Percentiles rank a stretch among this genome's conserved stretches.
These are phyloP conservation scores for Plemyria rubiginata DNA, from an alignment of 2,888 invertebrate genomes.

Conservation along the genomic window DNA sequence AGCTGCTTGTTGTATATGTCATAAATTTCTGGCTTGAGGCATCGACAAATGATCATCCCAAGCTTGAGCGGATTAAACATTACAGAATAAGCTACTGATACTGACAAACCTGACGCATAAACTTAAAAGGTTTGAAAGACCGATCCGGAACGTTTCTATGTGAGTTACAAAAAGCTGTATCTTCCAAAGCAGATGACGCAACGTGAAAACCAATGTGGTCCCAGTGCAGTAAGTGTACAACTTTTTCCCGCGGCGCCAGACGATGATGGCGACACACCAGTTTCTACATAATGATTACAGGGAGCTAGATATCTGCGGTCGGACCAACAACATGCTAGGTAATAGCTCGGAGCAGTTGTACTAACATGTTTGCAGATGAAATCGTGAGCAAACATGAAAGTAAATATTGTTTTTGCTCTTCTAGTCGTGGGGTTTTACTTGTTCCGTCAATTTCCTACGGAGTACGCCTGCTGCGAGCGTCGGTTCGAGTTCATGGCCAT, in stretches of 20 bases:
- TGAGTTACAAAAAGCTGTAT: constrained; percentile 57
- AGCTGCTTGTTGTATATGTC: no score
- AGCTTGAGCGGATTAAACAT: not conserved
- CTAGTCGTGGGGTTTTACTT: constrained; percentile 55
- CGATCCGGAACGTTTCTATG: constrained; percentile 55
- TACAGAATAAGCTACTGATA: constrained; percentile 40
- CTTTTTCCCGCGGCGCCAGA: constrained; percentile 73
- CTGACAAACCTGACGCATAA: constrained; percentile 34
- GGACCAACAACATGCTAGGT: constrained; percentile 42
- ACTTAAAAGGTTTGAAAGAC: constrained; percentile 50
- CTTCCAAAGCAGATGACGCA: constrained; percentile 58
- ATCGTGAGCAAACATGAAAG: constrained; percentile 44
- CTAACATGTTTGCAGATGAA: constrained; percentile 36
- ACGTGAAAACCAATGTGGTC: constrained; percentile 73
- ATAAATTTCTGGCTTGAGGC: not conserved
- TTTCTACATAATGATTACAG: constrained; percentile 70
- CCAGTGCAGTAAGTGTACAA: constrained; percentile 57
- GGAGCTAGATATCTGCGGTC: constrained; percentile 40
- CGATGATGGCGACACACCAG: constrained; percentile 52
- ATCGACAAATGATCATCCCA: no score
- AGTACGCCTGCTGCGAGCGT: constrained; percentile 53
- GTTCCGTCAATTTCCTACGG: constrained; percentile 56
- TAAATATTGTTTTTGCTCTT: constrained; percentile 46
- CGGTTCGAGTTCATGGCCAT: constrained; percentile 73
- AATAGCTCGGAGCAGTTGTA: constrained; percentile 30